Base-by-base conservation (phyloP, 2,797 vertebrate species). In the Gadopsis bispinosus region DNA sequence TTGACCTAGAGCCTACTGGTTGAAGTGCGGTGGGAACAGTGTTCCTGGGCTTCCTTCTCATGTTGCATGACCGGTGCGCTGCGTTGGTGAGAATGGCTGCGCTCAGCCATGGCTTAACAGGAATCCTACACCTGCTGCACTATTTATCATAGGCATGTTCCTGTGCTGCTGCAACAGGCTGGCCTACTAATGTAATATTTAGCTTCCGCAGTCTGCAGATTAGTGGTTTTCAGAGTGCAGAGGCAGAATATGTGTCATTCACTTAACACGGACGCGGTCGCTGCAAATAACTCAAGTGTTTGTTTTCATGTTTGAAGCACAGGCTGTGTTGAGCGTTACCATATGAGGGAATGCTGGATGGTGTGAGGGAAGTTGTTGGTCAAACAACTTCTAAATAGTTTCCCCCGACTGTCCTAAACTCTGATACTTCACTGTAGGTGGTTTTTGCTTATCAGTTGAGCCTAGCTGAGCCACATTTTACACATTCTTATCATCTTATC, bases 401-500 rank as follows among this genome's bases (percentile, higher is more conserved):
- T 31, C 3, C 17, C 20, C 50, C 31, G 22, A 29, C 53, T 14
- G n/a, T 60, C 22, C 22, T 56, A 19, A 62, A 75, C 41, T 64
- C 48, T 47, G 20, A 68, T 20, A 45, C 22, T 56, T 14, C 8
- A 26, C 5, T 47, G 54, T 16, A 54, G 16, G 20, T 22, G 56
- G 14, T 31, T 67, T 69, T 58, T 29, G 22, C n/a, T 61, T 17
- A 77, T 79, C 70, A 37, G 66, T 26, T 79, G 58, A 61, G 47
- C 80, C 86, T 5, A 35, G 83, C 69, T 66, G 51, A 77, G 81
- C 87, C 66, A 88, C 90, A 91, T 91, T 91, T 81, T 69, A 75
- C 70, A 87, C 86, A 92, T 92, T 91, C 84, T 68, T 81, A 16
- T 59, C 45, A 69, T 26, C 26, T 26, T 26, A 26, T 26, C 26